These are phyloP conservation scores for Achatina immaculata DNA, from an alignment of 1,140 invertebrate genomes.

Conservation along the genomic window DNA sequence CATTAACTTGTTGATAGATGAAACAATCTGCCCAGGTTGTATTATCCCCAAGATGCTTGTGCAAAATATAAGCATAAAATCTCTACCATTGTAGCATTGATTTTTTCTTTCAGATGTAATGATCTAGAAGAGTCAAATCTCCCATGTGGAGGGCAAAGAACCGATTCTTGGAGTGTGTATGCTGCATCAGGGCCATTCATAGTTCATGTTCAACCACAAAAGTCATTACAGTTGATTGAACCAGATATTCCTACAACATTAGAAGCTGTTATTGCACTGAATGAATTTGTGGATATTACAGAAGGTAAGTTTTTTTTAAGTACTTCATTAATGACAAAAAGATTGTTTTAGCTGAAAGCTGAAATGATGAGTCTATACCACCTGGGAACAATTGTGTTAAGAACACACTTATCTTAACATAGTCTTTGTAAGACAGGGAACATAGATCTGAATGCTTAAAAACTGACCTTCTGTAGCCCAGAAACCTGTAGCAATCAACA, in stretches of 20 bases:
- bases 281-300: slow-evolving; percentile 25
- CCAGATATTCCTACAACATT: slow-evolving; percentile 12
- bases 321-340: not conserved
- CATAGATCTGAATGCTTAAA: too few relatives aligned
- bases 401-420: too few relatives aligned
- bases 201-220: not conserved
- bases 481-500: too few relatives aligned
- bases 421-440: too few relatives aligned
- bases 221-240: not conserved
- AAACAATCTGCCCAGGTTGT: too few relatives aligned
- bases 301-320: slow-evolving; percentile 22
- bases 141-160: slow-evolving; percentile 10
- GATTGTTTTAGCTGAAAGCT: not conserved
- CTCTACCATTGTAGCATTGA: too few relatives aligned
- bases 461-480: too few relatives aligned
- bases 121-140: slow-evolving; percentile 14
- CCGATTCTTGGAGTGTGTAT: slow-evolving; percentile 26
- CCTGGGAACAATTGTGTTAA: too few relatives aligned
- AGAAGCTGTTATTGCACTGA: not conserved
- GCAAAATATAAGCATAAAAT: too few relatives aligned
- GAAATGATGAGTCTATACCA: not conserved
- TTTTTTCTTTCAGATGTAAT: slow-evolving; percentile 20
- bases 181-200: slow-evolving; percentile 17
- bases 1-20: too few relatives aligned
- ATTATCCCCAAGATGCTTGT: too few relatives aligned